Evolutionary conservation across 2,797 vertebrate species (phyloP), one percentile per base, ranked within the genome.

Genomic region (Muscicapa striata): DNA sequence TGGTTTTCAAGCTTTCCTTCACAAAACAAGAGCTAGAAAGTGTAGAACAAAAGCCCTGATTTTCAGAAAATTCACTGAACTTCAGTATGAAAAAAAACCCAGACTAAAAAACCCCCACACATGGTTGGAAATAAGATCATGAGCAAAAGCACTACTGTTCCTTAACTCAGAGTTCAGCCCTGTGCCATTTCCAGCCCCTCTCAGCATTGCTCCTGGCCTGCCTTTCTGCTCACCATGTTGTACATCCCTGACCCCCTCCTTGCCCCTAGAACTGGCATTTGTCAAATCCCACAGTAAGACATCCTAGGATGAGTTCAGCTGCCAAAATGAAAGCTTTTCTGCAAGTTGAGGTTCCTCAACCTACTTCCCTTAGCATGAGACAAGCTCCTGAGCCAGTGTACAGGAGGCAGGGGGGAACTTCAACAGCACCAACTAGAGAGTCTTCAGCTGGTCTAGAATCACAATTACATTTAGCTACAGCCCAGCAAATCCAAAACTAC

Each of bases 401-500:
- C 59, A 30, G 21, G 23, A 74, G 8, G 11, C 11, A 23, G 7
- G 23, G 26, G 13, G 4, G 17, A 85, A 20, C 23, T 74, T 55
- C 22, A 63, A 61, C 58, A 88, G 15, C n/a, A 82, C 13, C 46
- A 51, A 5, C 20, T 3, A 63, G 8, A 26, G 3, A 54, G 10
- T 45, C 5, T 89, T 67, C 61, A 52, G 0, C 29, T 34, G 34
- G 17, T 57, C 38, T 27, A 21, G 30, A 68, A 63, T 40, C 46
- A 45, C 15, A 58, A 13, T 19, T 77, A 78, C 46, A 64, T 87
- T 90, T 93, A 92, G 74, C 87, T 93, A 94, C 62, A 82, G n/a
- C 64, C 57, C 74, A 77, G 87, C 11, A 82, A 82, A 92, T 48
- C 40, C 43, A 68, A 92, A 93, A 52, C 52, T 82, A 91, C 62